Evolutionary conservation across 1,140 invertebrate genomes (phyloP).

Genomic region (Musca vetustissima): DNA sequence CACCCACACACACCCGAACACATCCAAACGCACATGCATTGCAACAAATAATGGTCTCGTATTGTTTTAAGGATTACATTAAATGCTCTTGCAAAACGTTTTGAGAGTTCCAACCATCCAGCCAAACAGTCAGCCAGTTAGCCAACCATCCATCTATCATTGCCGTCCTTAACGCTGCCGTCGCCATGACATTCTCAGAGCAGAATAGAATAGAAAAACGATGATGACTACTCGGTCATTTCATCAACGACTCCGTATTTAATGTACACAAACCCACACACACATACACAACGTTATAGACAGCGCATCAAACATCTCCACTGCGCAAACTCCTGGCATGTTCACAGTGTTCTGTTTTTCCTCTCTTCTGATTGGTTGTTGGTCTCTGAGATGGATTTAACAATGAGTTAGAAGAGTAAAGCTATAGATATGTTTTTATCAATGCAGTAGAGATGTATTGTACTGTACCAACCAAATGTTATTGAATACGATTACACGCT

Average conservation of each 20-base stretch:
- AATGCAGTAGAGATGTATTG: too few relatives aligned
- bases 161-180: neutral
- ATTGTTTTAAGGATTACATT: slow-evolving; percentile 24
- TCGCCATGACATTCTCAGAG: neutral
- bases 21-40: slow-evolving; percentile 17
- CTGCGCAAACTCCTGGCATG: neutral
- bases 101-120: too few relatives aligned
- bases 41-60: slow-evolving; percentile 18
- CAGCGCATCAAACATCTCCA: neutral
- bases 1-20: slow-evolving; percentile 24
- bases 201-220: neutral
- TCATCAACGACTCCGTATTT: too few relatives aligned
- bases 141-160: neutral
- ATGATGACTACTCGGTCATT: too few relatives aligned
- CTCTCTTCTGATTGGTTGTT: neutral
- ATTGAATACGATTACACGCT: too few relatives aligned
- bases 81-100: slow-evolving; percentile 17
- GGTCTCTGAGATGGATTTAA: too few relatives aligned
- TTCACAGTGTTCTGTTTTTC: neutral
- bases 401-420: slow-evolving; percentile 6
- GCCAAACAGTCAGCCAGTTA: too few relatives aligned
- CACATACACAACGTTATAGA: neutral
- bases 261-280: too few relatives aligned
- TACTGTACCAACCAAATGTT: too few relatives aligned
- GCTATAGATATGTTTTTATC: neutral